Percentiles rank a stretch among this genome's conserved stretches.
These are phyloP conservation scores for Scylla paramamosain DNA, from an alignment of 1,140 invertebrate species.

Conservation along the genomic window DNA sequence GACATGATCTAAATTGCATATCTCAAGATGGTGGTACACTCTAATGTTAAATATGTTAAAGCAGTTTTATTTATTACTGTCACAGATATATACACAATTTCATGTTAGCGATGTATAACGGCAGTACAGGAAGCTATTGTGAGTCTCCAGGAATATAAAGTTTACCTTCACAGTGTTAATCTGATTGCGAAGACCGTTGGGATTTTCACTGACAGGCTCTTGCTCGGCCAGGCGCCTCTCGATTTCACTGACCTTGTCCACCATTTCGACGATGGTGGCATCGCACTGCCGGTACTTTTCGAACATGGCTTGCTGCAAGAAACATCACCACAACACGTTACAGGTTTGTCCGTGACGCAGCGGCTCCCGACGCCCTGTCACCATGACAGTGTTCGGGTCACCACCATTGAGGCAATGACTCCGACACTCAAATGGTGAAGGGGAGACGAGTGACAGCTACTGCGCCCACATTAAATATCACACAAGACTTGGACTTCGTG, in stretches of 20 bases:
- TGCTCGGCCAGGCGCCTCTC: conserved; percentile 93
- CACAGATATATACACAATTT: too few relatives aligned
- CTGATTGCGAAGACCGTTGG: conserved; percentile 93
- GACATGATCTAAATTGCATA: not conserved
- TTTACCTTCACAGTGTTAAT: conserved; percentile 91
- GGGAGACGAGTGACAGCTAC: conserved; percentile 37
- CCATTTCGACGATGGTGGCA: conserved; percentile 89
- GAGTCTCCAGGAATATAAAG: too few relatives aligned
- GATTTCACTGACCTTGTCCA: conserved; percentile 92
- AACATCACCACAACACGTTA: conserved; percentile 41
- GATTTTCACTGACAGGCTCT: conserved; percentile 92
- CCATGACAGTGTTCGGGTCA: not conserved
- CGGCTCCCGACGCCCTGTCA: conserved; percentile 11
- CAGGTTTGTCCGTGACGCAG: not conserved
- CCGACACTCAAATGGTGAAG: not conserved
- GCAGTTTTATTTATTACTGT: not conserved
- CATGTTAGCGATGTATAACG: too few relatives aligned
- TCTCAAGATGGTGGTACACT: not conserved
- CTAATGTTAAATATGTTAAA: not conserved
- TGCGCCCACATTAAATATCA: conserved; percentile 46
- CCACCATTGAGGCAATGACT: not conserved
- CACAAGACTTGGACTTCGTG: conserved; percentile 58
- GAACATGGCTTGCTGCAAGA: conserved; percentile 92
- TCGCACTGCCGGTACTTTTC: conserved; percentile 95
- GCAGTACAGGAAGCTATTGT: too few relatives aligned